Percentiles rank a stretch among this genome's conserved stretches.
Evolutionary conservation across 2,797 vertebrate species (phyloP).

Genomic region (Acanthopagrus latus): DNA sequence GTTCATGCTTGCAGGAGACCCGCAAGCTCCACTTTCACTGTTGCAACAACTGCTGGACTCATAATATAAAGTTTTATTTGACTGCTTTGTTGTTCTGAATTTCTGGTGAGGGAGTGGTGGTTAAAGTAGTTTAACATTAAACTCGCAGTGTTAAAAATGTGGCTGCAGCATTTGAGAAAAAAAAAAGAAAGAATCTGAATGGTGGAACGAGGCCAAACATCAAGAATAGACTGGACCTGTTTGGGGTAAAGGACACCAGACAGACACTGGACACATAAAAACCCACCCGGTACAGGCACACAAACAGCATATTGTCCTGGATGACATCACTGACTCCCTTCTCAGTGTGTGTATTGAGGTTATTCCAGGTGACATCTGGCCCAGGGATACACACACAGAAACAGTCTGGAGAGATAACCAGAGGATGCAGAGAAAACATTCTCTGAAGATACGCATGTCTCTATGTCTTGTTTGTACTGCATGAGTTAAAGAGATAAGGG

Average conservation of each 20-base stretch:
- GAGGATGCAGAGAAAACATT: constrained; percentile 16
- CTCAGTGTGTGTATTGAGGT: constrained; percentile 49
- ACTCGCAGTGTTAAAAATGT: neutral
- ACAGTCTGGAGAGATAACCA: constrained; percentile 35
- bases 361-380: constrained; percentile 52
- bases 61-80: constrained; percentile 18
- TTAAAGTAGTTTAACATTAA: neutral
- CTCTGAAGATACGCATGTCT: neutral
- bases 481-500: constrained; percentile 5
- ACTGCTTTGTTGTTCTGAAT: neutral
- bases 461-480: neutral
- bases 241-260: constrained; percentile 24
- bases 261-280: constrained; percentile 25
- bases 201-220: constrained; percentile 12
- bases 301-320: constrained; percentile 60
- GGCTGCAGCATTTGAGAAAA: neutral
- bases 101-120: constrained; percentile 12
- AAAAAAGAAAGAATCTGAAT: neutral
- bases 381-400: constrained; percentile 35
- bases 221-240: constrained; percentile 22
- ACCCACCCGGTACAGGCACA: constrained; percentile 42
- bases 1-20: constrained; percentile 32
- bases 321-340: constrained; percentile 59
- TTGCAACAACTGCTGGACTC: constrained; percentile 14
- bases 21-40: constrained; percentile 35